Conservation (phyloP, 2,113 vertebrate genomes). For the Sebastes schlegelii region DNA sequence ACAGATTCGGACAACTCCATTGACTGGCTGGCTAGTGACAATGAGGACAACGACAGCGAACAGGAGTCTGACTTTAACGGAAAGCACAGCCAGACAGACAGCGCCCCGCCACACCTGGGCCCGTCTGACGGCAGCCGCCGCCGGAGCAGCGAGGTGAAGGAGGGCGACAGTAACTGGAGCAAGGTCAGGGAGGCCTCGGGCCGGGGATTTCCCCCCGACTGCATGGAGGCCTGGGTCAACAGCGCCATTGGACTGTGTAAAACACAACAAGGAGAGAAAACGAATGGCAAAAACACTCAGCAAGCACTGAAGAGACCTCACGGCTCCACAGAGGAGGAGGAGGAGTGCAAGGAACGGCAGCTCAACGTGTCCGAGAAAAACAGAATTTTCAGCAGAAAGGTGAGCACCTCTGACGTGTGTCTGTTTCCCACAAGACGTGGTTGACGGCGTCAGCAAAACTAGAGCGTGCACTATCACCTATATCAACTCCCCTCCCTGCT, state of each 20-base stretch:
- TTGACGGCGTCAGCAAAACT: conserved; percentile 52
- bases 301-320: conserved; percentile 77
- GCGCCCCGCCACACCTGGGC: conserved; percentile 41
- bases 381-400: conserved; percentile 80
- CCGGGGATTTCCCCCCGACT: conserved; percentile 62
- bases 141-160: conserved; percentile 50
- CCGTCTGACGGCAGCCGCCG: conserved; percentile 48
- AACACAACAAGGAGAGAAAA: conserved; percentile 62
- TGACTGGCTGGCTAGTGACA: conserved; percentile 85
- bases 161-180: conserved; percentile 48
- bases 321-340: conserved; percentile 54
- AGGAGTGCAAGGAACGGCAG: conserved; percentile 65
- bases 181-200: conserved; percentile 56
- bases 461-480: conserved; percentile 48
- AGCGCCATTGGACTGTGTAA: conserved; percentile 61
- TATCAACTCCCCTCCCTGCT: conserved; percentile 17
- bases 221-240: conserved; percentile 51
- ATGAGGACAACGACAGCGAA: conserved; percentile 79
- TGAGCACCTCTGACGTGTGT: conserved; percentile 61
- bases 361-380: conserved; percentile 70
- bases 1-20: conserved; percentile 87
- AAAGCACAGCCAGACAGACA: conserved; percentile 45
- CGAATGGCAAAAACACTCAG: conserved; percentile 57
- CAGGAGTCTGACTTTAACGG: conserved; percentile 64
- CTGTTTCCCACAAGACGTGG: conserved; percentile 14